These are phyloP conservation scores for Scleropages formosus DNA, from an alignment of 2,797 vertebrate species.

Conservation along the genomic window DNA sequence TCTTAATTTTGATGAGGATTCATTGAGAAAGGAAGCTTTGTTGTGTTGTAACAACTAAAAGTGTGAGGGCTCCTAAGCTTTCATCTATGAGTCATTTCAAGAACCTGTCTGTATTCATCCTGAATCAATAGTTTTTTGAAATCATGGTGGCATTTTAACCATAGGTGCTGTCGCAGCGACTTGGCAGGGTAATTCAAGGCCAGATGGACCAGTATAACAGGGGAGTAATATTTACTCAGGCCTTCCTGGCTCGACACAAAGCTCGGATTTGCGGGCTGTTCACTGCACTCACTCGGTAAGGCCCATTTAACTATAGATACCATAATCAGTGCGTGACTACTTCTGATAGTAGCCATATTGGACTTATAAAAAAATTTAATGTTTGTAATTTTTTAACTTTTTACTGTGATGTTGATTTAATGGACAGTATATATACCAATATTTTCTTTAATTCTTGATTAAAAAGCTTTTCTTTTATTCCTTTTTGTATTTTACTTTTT, in stretches of 20 bases:
- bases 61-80: not conserved
- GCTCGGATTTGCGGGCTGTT: constrained; percentile 89
- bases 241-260: constrained; percentile 87
- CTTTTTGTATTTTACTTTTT: too few relatives aligned
- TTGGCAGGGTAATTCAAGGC: constrained; percentile 83
- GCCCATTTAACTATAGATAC: not conserved
- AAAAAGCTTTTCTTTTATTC: not conserved
- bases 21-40: too few relatives aligned
- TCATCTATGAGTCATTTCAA: not conserved
- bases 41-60: not conserved
- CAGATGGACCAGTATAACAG: constrained; percentile 87
- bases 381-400: too few relatives aligned
- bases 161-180: constrained; percentile 79
- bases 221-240: constrained; percentile 88
- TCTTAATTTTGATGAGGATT: not conserved
- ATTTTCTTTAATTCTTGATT: not conserved
- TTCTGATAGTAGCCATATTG: too few relatives aligned
- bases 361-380: too few relatives aligned
- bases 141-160: not conserved
- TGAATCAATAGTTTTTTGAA: not conserved
- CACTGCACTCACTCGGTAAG: constrained; percentile 86
- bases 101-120: not conserved
- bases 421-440: too few relatives aligned
- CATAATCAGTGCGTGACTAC: too few relatives aligned
- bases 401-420: not conserved